Base-by-base conservation (phyloP, 2,888 invertebrate species). In the Patella depressa region DNA sequence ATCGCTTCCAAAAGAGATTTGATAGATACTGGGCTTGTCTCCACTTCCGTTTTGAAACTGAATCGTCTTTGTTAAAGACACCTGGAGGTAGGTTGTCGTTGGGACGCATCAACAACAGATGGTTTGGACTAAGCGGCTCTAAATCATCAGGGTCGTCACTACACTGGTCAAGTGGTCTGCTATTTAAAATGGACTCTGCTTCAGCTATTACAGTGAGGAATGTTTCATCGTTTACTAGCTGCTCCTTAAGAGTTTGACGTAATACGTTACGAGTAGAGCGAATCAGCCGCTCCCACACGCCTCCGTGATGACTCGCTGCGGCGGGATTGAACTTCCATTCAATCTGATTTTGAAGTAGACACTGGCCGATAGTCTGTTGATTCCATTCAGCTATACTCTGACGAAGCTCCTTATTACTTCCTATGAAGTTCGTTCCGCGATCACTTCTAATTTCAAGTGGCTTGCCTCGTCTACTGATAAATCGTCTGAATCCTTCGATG, bases 241-340 rank as follows among this genome's bases (percentile, higher is more conserved):
- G 55, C 2, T 55, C 14, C 17, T 55, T 12, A 17, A 55, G 55
- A 15, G 55, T 55, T 17, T 55, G 2, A 3, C 29, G 29, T 15
- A 55, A 59, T 15, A 82, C 72, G 17, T 74, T 75, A 11, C 81
- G 53, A 15, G 72, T 76, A 24, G 78, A 76, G 53, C 82, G 53
- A 29, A 82, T 82, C 29, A 78, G 55, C 54, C 83, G 53, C 77
- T 82, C 80, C 80, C 80, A 82, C 17, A 82, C 75, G 34, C 83
- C 81, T 14, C 81, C 79, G 54, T 73, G 69, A 65, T 82, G 81
- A 55, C 55, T 55, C 17, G 55, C 55, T 15, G 55, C 55, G 14
- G 55, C 55, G 17, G 55, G 55, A 4, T 55, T 55, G 2, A 55
- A 55, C 55, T 55, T 55, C 55, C 55, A 55, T 15, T 55, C 55